Evolutionary conservation across 2,888 invertebrate genomes (phyloP), one percentile per base, ranked within the genome.

Genomic region (Octodonta nipae): DNA sequence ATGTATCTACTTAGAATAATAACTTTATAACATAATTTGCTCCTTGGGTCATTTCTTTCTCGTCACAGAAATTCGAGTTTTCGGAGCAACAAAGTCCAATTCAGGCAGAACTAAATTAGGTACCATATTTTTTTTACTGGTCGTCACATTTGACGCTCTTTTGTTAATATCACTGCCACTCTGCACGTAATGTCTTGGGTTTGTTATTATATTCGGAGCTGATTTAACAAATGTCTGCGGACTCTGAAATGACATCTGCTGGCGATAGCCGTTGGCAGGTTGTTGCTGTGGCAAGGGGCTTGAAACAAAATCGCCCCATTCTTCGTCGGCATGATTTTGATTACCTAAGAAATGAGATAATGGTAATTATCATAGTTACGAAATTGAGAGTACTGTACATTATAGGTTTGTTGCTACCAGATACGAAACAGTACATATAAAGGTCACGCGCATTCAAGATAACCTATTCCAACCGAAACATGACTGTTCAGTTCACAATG

Each of bases 291-390:
- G 41, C 22, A 66, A 60, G 6, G 59, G 57, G 45, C 64, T 65
- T n/a, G 67, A 68, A 4, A 70, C 66, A 51, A 69, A 70, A 44
- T 70, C 70, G 3, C 66, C 65, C 70, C 70, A 70, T 41, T 70
- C 69, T 34, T 68, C 69, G 14, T 69, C 68, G 20, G n/a, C n/a
- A n/a, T n/a, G n/a, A n/a, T n/a, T n/a, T n/a, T n/a, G n/a, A n/a
- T n/a, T n/a, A n/a, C n/a, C n/a, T n/a, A n/a, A n/a, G n/a, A n/a
- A n/a, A n/a, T n/a, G n/a, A n/a, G n/a, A n/a, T n/a, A n/a, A n/a
- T n/a, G n/a, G n/a, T n/a, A n/a, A n/a, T n/a, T n/a, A n/a, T n/a
- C n/a, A n/a, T n/a, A n/a, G n/a, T n/a, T n/a, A n/a, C n/a, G n/a
- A n/a, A n/a, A n/a, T n/a, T n/a, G n/a, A n/a, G n/a, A n/a, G n/a